Evolutionary conservation across 2,888 invertebrate species (phyloP).

Genomic region (Trisateles emortualis): DNA sequence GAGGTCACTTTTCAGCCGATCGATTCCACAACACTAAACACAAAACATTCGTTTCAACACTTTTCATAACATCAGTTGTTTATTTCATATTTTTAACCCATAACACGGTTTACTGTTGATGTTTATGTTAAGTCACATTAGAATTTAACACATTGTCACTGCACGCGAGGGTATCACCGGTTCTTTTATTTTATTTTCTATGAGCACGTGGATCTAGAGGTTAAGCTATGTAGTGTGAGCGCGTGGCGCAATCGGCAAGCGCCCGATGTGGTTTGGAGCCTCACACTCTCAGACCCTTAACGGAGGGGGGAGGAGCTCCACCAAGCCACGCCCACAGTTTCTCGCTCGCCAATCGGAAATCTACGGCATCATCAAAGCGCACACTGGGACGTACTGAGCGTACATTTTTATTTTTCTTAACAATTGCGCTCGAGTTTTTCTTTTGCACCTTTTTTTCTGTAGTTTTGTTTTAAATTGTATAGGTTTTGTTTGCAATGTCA

Average conservation of each 20-base stretch:
- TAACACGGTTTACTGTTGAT: constrained; percentile 36
- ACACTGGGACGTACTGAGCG: constrained; percentile 81
- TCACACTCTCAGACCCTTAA: constrained; percentile 71
- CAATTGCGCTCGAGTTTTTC: constrained; percentile 59
- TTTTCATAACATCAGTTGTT: constrained; percentile 51
- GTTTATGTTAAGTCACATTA: constrained; percentile 34
- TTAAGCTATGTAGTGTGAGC: constrained; percentile 53
- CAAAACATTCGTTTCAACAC: constrained; percentile 51
- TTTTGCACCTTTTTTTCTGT: constrained; percentile 64
- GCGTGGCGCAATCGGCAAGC: constrained; percentile 83
- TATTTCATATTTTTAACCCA: constrained; percentile 41
- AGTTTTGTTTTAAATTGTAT: constrained; percentile 71
- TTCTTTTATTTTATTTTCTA: constrained; percentile 43
- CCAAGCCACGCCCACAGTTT: constrained; percentile 70
- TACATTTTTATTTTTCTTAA: constrained; percentile 76
- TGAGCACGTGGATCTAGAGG: constrained; percentile 68
- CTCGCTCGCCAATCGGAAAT: constrained; percentile 62
- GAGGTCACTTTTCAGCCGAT: constrained; percentile 71
- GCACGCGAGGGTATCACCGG: constrained; percentile 25
- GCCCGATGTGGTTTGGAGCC: constrained; percentile 81
- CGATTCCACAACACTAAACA: constrained; percentile 60
- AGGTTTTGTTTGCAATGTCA: constrained; percentile 69
- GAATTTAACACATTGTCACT: constrained; percentile 48
- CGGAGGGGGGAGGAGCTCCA: constrained; percentile 72
- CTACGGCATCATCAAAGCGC: constrained; percentile 72